These are phyloP conservation scores for Xenops minutus DNA, from an alignment of 2,797 vertebrate genomes.

Conservation along the genomic window DNA sequence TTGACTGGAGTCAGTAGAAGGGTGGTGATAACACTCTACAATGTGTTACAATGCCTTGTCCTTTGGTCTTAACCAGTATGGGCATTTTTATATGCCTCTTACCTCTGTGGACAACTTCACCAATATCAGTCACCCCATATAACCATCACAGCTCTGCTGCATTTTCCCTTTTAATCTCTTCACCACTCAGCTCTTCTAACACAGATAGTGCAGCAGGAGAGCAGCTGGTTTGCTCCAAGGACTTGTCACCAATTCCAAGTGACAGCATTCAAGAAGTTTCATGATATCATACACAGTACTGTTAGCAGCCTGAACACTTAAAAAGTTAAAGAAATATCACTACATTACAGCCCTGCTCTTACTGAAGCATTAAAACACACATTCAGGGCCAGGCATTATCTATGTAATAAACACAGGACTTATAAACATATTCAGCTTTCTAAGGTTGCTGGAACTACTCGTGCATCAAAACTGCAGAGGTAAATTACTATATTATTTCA, in stretches of 20 bases:
- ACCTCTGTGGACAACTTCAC: neutral
- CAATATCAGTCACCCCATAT: rapidly evolving
- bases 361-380: neutral
- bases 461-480: neutral
- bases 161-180: neutral
- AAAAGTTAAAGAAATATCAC: neutral
- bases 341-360: neutral
- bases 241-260: neutral
- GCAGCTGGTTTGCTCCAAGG: neutral
- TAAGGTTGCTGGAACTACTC: neutral
- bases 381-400: neutral
- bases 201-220: neutral
- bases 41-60: rapidly evolving
- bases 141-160: neutral
- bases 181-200: neutral
- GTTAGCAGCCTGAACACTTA: neutral
- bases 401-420: conserved; percentile 12
- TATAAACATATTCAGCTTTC: neutral
- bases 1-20: neutral
- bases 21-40: neutral
- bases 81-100: neutral
- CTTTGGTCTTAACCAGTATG: neutral
- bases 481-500: neutral
- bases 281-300: neutral
- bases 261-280: neutral